phyloP scores from a whole-genome alignment of 2,888 invertebrate genomes.

The Cataglyphis cursor region DNA sequence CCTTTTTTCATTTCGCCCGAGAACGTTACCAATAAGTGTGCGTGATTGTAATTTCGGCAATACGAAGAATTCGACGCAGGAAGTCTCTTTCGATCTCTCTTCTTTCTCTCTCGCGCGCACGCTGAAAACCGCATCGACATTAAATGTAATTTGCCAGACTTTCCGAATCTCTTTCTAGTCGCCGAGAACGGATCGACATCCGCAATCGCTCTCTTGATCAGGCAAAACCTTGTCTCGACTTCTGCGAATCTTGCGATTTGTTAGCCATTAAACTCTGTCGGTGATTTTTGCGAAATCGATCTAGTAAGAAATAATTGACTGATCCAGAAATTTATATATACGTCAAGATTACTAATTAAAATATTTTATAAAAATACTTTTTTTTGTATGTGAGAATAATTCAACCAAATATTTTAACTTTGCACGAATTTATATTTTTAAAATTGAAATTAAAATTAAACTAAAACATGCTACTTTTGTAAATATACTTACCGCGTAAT shows the following conservation, averaged over 20 bases:
- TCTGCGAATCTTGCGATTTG: slow-evolving; percentile 23
- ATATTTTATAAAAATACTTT: background rate
- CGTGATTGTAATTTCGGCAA: slow-evolving; percentile 64
- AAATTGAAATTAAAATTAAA: background rate
- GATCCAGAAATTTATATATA: slow-evolving; percentile 13
- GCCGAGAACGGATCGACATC: slow-evolving; percentile 9
- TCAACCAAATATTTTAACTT: background rate
- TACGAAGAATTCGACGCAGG: slow-evolving; percentile 28
- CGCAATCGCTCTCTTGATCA: slow-evolving; percentile 4
- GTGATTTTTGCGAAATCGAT: slow-evolving; percentile 16
- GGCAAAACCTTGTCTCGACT: slow-evolving; percentile 19
- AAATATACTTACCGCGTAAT: no score
- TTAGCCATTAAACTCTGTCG: slow-evolving; percentile 14
- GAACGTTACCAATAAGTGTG: slow-evolving; percentile 34
- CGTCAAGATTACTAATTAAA: background rate
- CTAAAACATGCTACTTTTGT: background rate
- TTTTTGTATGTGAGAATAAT: background rate
- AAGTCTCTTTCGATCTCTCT: slow-evolving; percentile 37
- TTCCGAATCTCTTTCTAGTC: slow-evolving; percentile 37
- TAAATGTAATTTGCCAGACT: slow-evolving; percentile 53
- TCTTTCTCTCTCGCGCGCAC: background rate
- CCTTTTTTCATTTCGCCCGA: slow-evolving; percentile 18
- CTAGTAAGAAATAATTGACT: background rate
- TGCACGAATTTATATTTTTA: background rate
- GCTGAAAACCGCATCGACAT: slow-evolving; percentile 22